Evolutionary conservation across 2,797 vertebrate species (phyloP), one percentile per base, ranked within the genome.

Genomic region (Lithobates sylvaticus): DNA sequence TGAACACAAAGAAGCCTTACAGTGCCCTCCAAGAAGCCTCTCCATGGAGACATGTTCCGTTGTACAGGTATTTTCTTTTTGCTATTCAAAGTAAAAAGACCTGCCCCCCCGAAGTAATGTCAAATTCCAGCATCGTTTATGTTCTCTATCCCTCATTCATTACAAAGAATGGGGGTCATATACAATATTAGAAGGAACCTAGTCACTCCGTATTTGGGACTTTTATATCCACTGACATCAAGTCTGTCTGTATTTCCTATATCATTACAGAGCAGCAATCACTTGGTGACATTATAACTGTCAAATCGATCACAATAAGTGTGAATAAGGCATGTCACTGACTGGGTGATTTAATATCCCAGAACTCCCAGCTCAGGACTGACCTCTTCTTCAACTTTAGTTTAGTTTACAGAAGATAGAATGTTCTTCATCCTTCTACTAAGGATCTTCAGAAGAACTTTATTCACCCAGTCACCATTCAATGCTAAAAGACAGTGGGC

Each of bases 1-100:
- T 78, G 23, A 2, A 23, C 61, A 78, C 76, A 78, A 78, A 78
- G 76, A 67, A 34, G 58, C 4, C 76, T 78, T 61, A 44, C 76
- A 78, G 26, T 61, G 18, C 18, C n/a, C 47, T 42, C 76, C 21
- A 34, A 34, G 64, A 65, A 64, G 61, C 39, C 26, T 79, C 39
- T 47, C 77, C 65, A 50, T 32, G 77, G 77, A 68, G 64, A 47
- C 42, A 26, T 47, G 77, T 29, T 42, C 26, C 23, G 5, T 16
- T 13, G 77, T 47, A 54, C 77, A 5, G 29, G 64, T 27, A 68
- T 79, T 64, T 39, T 15, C 34, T 71, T 10, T n/a, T 32, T 7
- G 27, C 32, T 70, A 18, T 70, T 29, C 23, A 70, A 13, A 32
- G 18, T 34, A 34, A 70, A 23, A 29, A 54, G 50, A 18, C 50